Percentiles rank a stretch among this genome's conserved stretches.
phyloP scores from a whole-genome alignment of 2,797 vertebrate species.

The Enteromius paludinosus region DNA sequence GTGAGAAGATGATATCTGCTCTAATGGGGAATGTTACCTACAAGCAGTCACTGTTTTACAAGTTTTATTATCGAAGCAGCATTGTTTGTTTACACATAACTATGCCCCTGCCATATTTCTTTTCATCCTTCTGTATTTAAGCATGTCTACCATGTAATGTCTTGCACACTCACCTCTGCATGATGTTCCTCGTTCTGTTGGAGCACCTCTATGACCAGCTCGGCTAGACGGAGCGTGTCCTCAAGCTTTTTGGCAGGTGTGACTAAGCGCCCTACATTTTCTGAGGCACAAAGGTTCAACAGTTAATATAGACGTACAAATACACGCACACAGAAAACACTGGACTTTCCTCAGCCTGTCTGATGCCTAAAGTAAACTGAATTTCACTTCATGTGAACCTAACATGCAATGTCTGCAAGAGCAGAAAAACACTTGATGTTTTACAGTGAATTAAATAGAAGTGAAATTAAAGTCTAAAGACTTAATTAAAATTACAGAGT shows the following conservation, averaged over 20 bases:
- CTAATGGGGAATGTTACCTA: background rate
- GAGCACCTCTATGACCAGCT: conserved; percentile 97
- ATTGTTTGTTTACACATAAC: background rate
- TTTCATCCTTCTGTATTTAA: conserved; percentile 16
- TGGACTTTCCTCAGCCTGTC: conserved; percentile 1
- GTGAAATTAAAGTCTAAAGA: background rate
- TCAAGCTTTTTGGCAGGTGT: conserved; percentile 99
- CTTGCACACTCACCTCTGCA: conserved; percentile 88
- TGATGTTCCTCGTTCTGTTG: conserved; percentile 99
- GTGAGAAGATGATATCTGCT: background rate
- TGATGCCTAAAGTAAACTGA: background rate
- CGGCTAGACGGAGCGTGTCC: conserved; percentile 95
- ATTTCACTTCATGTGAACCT: background rate
- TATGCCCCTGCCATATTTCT: background rate
- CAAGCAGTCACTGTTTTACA: conserved; percentile 4
- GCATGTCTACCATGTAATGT: background rate
- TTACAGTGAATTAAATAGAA: background rate
- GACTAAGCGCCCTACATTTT: conserved; percentile 97
- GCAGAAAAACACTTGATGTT: background rate
- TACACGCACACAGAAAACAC: conserved; percentile 15
- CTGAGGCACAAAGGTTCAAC: conserved; percentile 88
- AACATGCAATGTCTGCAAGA: background rate
- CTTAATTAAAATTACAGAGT: background rate
- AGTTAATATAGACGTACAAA: conserved; percentile 72
- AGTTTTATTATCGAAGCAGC: background rate